Evolutionary conservation across 2,888 invertebrate species (phyloP), one percentile per base, ranked within the genome.

Genomic region (Ischnura elegans): DNA sequence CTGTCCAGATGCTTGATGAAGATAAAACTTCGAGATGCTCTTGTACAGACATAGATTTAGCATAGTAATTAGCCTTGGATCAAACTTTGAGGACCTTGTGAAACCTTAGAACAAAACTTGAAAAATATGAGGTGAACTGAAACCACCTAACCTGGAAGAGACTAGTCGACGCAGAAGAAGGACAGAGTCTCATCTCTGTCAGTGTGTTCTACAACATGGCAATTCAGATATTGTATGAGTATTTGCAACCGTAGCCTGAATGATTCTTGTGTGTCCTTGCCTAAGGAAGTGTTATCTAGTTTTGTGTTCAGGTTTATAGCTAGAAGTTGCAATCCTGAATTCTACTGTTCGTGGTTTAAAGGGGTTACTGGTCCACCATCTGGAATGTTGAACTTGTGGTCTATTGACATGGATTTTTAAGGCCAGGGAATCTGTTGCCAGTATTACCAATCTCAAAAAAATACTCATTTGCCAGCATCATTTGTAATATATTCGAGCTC

Each of bases 401-500:
- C 90, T 66, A 90, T 66, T 45, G 90, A 61, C 43, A 61, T 90
- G 55, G 61, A 61, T n/a, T n/a, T n/a, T 55, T n/a, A 90, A 90
- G 43, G 90, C 66, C 55, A 45, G 61, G 66, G n/a, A 90, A 55
- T 90, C 90, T 90, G 90, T 90, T 90, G 90, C 90, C 90, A 90
- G 90, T 90, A 90, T 90, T 90, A 90, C 90, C 90, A 61, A 90
- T 90, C 90, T 90, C 90, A 90, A 90, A 90, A 51, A 87, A 90
- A 90, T 90, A 90, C 90, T 90, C 90, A 90, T 90, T 90, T 90
- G 90, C 90, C 90, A 90, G 90, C 66, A 93, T 93, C 93, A 93
- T 93, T 93, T 93, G 93, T 93, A 93, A 93, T 87, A 93, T 87
- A 87, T 93, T 93, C 93, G 87, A 93, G 87, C 93, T 87, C 85